Conservation (phyloP, 2,113 vertebrate genomes). For the Microtus ochrogaster region DNA sequence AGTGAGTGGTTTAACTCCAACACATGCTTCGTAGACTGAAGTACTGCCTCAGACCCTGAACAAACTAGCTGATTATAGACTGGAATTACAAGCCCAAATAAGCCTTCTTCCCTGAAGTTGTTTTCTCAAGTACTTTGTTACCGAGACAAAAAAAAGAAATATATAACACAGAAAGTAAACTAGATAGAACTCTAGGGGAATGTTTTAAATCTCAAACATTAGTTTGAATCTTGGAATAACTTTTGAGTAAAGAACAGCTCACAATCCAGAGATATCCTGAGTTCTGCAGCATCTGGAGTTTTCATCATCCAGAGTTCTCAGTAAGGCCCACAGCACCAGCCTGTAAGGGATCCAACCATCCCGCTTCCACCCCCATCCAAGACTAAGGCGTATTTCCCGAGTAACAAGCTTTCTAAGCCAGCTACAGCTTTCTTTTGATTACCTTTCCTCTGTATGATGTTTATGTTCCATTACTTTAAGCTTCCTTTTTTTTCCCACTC, state of each 20-base stretch:
- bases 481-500: constrained; percentile 52
- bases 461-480: constrained; percentile 81
- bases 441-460: constrained; percentile 67
- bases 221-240: neutral
- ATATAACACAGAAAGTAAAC: neutral
- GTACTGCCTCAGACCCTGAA: neutral
- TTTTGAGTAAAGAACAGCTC: neutral
- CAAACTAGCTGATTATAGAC: neutral
- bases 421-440: constrained; percentile 77
- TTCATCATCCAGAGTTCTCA: neutral
- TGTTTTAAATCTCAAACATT: neutral
- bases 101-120: neutral
- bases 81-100: neutral
- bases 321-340: neutral
- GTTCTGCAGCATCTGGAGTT: too few species aligned
- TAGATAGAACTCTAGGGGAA: neutral
- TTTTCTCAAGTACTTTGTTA: neutral
- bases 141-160: neutral
- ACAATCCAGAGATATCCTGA: neutral
- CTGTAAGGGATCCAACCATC: neutral
- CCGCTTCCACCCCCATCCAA: constrained; percentile 49
- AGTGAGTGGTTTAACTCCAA: neutral
- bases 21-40: neutral
- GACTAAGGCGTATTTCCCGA: constrained; percentile 59
- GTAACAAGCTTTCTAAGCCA: constrained; percentile 77